Evolutionary conservation across 2,888 invertebrate genomes (phyloP), one percentile per base, ranked within the genome.

Genomic region (Tachystola acroxantha): DNA sequence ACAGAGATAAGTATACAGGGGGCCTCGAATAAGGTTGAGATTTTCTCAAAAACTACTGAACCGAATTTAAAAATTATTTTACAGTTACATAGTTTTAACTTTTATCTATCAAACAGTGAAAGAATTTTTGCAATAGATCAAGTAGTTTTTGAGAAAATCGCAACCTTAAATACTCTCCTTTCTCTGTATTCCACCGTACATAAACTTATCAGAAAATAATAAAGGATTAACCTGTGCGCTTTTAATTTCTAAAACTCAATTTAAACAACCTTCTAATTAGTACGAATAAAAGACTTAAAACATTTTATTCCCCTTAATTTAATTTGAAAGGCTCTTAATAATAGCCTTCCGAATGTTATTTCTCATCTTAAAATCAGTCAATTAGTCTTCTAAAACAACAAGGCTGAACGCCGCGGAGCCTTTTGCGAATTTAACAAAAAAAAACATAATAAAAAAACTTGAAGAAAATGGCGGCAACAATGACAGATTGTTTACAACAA

Each of bases 401-500:
- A 30, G 34, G 26, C 34, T 38, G 25, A 13, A 33, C 10, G 25
- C 10, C 6, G n/a, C 13, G 7, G 7, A 13, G 6, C 5, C 10
- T 14, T 4, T 5, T 9, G 28, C 19, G 19, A 6, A 6, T 9
- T 11, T 27, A 37, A 32, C 32, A 32, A 22, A 28, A 29, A 10
- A 28, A 12, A 19, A 32, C 12, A 2, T 9, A 19, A 33, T 37
- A 36, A 35, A 9, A n/a, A 24, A 24, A 24, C n/a, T 22, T 22
- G 6, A 29, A 60, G 19, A 35, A 61, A 50, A 56, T 61, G 64
- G 66, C 64, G 59, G 51, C 48, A 51, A 57, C 56, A 60, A 62
- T 81, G 81, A 84, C 84, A 82, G 82, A 81, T 82, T 69, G 79
- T 70, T 81, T 75, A 81, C 85, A 82, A 50, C 56, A 53, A 58